A percentile compares a stretch with the other conserved stretches of the same genome.
Evolutionary conservation across 2,797 vertebrate species (phyloP).

Genomic region (Sebastes vulpes): DNA sequence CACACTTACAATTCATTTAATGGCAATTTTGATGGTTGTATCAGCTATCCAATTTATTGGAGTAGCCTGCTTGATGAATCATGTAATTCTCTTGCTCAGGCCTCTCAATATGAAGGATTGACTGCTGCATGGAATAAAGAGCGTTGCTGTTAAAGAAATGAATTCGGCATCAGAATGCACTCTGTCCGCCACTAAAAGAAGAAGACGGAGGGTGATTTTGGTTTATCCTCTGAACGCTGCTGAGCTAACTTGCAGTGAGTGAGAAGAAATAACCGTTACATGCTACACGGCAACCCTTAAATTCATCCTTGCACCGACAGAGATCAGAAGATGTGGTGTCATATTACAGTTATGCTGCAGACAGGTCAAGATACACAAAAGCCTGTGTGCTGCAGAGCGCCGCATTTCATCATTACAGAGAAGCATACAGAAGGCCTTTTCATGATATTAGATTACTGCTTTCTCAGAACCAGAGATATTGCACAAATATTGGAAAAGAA

Average conservation of each 20-base stretch:
- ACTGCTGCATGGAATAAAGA: slow-evolving; percentile 74
- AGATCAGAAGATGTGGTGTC: slow-evolving; percentile 67
- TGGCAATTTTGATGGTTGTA: slow-evolving; percentile 83
- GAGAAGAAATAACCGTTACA: slow-evolving; percentile 63
- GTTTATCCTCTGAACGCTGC: slow-evolving; percentile 41
- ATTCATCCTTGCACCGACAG: slow-evolving; percentile 53
- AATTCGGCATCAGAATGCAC: slow-evolving; percentile 64
- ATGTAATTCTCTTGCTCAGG: slow-evolving; percentile 82
- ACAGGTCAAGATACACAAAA: slow-evolving; percentile 71
- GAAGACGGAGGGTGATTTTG: slow-evolving; percentile 28
- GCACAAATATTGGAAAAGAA: slow-evolving; percentile 77
- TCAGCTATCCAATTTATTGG: slow-evolving; percentile 84
- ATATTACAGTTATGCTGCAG: slow-evolving; percentile 67
- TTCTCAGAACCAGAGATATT: slow-evolving; percentile 77
- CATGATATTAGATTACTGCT: slow-evolving; percentile 79
- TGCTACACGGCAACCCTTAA: slow-evolving; percentile 55
- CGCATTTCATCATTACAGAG: slow-evolving; percentile 70
- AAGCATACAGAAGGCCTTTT: slow-evolving; percentile 64
- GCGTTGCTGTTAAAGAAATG: slow-evolving; percentile 71
- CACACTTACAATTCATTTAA: slow-evolving; percentile 84
- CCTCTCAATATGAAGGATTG: slow-evolving; percentile 82
- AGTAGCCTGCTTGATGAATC: slow-evolving; percentile 83
- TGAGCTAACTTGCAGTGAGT: slow-evolving; percentile 38
- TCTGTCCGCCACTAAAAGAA: not conserved
- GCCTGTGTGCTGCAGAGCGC: slow-evolving; percentile 57